Base-by-base conservation (phyloP, 2,888 invertebrate genomes). In the Zelleria hepariella region DNA sequence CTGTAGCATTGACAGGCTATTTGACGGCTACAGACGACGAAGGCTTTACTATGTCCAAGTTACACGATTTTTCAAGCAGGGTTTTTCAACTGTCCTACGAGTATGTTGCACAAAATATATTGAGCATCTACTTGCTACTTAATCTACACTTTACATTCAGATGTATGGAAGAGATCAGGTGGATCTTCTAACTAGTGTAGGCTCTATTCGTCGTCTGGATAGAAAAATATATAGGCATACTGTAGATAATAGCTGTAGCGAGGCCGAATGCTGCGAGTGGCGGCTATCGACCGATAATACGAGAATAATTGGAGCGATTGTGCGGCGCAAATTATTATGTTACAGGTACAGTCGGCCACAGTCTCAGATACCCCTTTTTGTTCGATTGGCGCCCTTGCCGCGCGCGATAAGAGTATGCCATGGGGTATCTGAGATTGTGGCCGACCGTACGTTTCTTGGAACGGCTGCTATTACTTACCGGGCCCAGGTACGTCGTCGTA, bases 401-500 rank as follows among this genome's bases (percentile, higher is more conserved):
- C n/a, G n/a, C n/a, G n/a, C n/a, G n/a, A n/a, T n/a, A n/a, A n/a
- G n/a, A n/a, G n/a, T n/a, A n/a, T n/a, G n/a, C n/a, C n/a, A n/a
- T n/a, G 26, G 7, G 26, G 26, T 26, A 7, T 26, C 32, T 32
- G 7, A 32, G 32, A 32, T n/a, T n/a, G n/a, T n/a, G n/a, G n/a
- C n/a, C n/a, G n/a, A n/a, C n/a, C n/a, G n/a, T n/a, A n/a, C n/a
- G n/a, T n/a, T n/a, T n/a, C n/a, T n/a, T n/a, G n/a, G n/a, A n/a
- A n/a, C n/a, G n/a, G 2, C 5, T 5, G 5, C 8, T 32, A 1
- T 32, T 42, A 32, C 66, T 75, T 70, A 87, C 87, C 83, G 68
- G 85, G 80, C 53, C 88, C 91, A 63, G 91, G 90, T 65, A 89
- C 89, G 63, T 92, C 92, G 66, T 93, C 93, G 61, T 92, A 92